Percentiles rank a stretch among this genome's conserved stretches.
Evolutionary conservation across 2,888 invertebrate genomes (phyloP).

Genomic region (Campoplex nolae): DNA sequence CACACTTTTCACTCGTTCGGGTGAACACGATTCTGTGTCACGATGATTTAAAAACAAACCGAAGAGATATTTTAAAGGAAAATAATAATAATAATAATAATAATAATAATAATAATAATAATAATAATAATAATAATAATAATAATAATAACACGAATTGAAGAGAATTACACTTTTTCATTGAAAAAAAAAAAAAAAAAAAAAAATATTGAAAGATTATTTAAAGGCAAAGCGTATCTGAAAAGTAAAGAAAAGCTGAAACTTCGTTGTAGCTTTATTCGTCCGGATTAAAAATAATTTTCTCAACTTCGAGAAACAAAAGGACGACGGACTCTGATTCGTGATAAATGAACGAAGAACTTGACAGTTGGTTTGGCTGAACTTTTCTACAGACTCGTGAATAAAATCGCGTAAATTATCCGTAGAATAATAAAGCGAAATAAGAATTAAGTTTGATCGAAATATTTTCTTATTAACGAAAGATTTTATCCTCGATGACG

Average conservation of each 20-base stretch:
- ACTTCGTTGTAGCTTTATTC: not conserved
- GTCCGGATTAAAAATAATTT: not conserved
- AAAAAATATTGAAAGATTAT: not conserved
- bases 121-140: too few species aligned
- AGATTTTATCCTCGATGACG: not conserved
- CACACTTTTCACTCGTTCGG: not conserved
- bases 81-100: too few species aligned
- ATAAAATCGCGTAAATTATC: conserved; percentile 10
- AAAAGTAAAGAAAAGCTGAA: not conserved
- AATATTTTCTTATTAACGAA: conserved; percentile 14
- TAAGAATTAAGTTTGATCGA: not conserved
- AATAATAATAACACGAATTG: too few species aligned
- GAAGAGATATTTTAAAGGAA: not conserved
- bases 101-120: too few species aligned
- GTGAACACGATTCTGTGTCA: not conserved
- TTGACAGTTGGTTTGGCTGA: not conserved
- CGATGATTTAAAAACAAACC: not conserved
- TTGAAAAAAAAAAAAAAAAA: not conserved
- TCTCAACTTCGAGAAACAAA: not conserved
- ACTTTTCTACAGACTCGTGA: not conserved
- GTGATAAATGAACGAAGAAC: not conserved
- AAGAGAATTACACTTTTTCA: not conserved
- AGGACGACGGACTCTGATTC: not conserved
- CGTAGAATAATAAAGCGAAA: not conserved
- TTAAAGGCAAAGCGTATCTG: not conserved